Evolutionary conservation across 2,888 invertebrate genomes (phyloP).

Genomic region (Ormyrus pomaceus): DNA sequence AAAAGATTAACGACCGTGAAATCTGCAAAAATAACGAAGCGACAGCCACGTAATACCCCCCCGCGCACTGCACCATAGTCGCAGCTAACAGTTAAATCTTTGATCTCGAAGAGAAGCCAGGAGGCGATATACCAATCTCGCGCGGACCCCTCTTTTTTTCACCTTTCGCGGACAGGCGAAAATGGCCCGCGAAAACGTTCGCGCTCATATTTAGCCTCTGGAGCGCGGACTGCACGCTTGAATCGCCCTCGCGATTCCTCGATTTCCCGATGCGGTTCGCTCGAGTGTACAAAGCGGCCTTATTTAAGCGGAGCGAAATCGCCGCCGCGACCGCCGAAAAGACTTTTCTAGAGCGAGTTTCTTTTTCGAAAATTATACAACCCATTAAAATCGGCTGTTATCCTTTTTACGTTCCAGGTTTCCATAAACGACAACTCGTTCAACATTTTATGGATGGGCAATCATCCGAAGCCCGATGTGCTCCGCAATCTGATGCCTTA

Average conservation of each 20-base stretch:
- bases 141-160: no score
- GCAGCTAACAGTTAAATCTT: no score
- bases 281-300: background rate
- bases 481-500: slow-evolving; percentile 88
- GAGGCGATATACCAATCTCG: background rate
- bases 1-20: slow-evolving; percentile 6
- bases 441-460: slow-evolving; percentile 94
- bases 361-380: background rate
- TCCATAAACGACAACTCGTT: slow-evolving; percentile 85
- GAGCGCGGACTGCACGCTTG: no score
- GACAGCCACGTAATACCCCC: background rate
- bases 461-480: slow-evolving; percentile 93
- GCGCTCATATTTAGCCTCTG: no score
- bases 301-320: background rate
- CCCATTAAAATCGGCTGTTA: no score
- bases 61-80: no score
- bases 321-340: background rate
- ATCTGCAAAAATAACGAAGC: background rate
- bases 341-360: background rate
- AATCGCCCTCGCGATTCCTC: no score
- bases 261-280: background rate
- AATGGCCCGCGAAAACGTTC: background rate
- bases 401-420: slow-evolving; percentile 73
- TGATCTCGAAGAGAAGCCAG: background rate
- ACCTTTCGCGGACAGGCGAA: no score